Conservation (phyloP, 1,140 invertebrate species). For the Micrasema longulum region DNA sequence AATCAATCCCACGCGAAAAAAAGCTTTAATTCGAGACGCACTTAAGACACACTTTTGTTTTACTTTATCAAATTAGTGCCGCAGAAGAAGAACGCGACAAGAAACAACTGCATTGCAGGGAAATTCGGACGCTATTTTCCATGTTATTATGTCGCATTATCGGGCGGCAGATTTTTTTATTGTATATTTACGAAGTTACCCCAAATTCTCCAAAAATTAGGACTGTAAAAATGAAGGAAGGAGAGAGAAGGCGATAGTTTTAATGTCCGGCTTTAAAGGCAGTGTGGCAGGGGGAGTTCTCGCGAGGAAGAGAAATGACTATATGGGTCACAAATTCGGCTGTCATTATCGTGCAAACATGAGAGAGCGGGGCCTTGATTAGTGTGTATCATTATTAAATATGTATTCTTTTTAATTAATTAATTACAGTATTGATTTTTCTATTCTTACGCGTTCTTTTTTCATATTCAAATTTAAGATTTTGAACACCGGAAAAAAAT, state of each 20-base stretch:
- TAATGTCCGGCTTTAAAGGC: conserved; percentile 48
- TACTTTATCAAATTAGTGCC: not conserved
- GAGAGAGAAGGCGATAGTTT: conserved; percentile 43
- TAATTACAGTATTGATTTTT: conserved; percentile 20
- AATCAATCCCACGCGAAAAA: conserved; percentile 30
- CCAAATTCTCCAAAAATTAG: conserved; percentile 53
- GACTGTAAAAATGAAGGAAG: conserved; percentile 45
- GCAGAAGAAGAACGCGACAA: conserved; percentile 8
- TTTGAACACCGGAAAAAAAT: no score
- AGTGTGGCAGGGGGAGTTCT: conserved; percentile 44
- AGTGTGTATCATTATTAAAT: conserved; percentile 1
- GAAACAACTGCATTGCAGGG: not conserved
- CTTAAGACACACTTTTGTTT: conserved; percentile 9
- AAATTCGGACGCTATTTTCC: conserved; percentile 3
- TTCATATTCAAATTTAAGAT: no score
- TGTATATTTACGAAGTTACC: conserved; percentile 55
- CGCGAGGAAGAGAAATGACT: conserved; percentile 47
- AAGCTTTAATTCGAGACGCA: not conserved
- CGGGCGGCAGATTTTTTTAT: conserved; percentile 29
- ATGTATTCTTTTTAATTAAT: conserved; percentile 34
- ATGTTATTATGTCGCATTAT: not conserved
- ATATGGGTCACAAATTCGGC: conserved; percentile 54
- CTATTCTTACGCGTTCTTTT: not conserved
- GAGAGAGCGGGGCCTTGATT: conserved; percentile 23
- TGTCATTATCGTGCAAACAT: conserved; percentile 54